These are phyloP conservation scores for Neodiprion fabricii DNA, from an alignment of 1,140 invertebrate species.

Conservation along the genomic window DNA sequence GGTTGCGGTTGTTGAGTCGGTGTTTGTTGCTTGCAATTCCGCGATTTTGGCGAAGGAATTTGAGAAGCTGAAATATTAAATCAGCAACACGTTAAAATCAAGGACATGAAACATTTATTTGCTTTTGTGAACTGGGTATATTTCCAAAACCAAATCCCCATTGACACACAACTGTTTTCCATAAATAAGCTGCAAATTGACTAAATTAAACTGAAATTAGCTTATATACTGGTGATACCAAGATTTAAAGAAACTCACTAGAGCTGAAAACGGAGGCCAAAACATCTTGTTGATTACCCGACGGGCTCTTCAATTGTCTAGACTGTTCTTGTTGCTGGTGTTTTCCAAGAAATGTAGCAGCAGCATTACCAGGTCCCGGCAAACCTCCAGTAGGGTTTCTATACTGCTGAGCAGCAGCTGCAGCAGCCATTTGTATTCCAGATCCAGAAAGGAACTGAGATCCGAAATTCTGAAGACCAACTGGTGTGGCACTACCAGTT, in stretches of 20 bases:
- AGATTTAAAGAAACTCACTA: constrained; percentile 48
- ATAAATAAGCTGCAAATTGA: constrained; percentile 9
- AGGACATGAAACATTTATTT: neutral
- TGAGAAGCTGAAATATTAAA: constrained; percentile 51
- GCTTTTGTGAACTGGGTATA: neutral
- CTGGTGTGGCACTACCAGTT: constrained; percentile 60
- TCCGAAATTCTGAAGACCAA: constrained; percentile 67
- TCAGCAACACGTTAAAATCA: neutral
- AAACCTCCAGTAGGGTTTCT: constrained; percentile 60
- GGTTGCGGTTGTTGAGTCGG: constrained; percentile 62
- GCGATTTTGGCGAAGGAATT: constrained; percentile 64
- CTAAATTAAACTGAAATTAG: constrained; percentile 39
- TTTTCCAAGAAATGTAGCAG: constrained; percentile 61
- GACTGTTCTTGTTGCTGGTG: constrained; percentile 66
- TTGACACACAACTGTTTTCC: neutral
- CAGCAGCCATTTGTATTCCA: constrained; percentile 60
- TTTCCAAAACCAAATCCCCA: no score
- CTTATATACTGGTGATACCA: neutral
- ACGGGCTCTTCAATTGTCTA: constrained; percentile 65
- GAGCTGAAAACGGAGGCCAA: constrained; percentile 64
- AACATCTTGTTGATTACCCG: constrained; percentile 64
- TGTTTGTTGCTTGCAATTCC: constrained; percentile 58
- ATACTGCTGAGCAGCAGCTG: constrained; percentile 62
- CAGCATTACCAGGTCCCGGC: constrained; percentile 59
- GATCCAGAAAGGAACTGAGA: constrained; percentile 66